Conservation (phyloP, 1,140 invertebrate genomes). For the Lepidurus apus region DNA sequence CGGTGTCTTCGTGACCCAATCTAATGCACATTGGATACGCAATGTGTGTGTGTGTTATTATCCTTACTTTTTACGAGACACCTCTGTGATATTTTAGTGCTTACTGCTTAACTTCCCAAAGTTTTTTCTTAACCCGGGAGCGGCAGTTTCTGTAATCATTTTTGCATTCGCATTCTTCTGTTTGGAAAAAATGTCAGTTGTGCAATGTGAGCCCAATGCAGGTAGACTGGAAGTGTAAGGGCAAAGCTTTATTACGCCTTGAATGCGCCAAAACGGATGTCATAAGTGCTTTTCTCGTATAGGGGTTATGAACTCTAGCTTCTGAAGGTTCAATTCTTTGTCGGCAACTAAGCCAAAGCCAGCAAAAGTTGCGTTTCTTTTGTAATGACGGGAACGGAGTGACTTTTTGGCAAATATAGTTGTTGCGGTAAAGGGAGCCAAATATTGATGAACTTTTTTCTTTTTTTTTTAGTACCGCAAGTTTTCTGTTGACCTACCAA, state of each 20-base stretch:
- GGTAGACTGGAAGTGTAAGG: not conserved
- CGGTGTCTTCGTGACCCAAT: not conserved
- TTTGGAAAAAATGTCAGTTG: not conserved
- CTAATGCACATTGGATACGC: constrained; percentile 3
- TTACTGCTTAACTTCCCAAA: not conserved
- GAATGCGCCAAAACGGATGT: not conserved
- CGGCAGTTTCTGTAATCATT: no score
- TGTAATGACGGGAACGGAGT: not conserved
- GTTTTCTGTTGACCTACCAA: no score
- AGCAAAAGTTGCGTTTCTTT: not conserved
- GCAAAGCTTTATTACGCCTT: not conserved
- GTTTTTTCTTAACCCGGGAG: not conserved
- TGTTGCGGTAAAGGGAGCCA: not conserved
- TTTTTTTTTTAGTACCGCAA: not conserved
- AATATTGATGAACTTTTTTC: not conserved
- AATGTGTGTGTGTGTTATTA: not conserved
- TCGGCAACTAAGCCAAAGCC: not conserved
- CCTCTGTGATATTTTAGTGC: not conserved
- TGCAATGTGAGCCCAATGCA: not conserved
- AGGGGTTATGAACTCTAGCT: not conserved
- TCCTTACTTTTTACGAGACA: not conserved
- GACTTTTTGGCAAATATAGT: not conserved
- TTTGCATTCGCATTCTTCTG: not conserved
- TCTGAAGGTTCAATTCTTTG: not conserved
- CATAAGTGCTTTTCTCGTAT: constrained; percentile 1